Base-by-base conservation (phyloP, 1,140 invertebrate genomes). In the Battus philenor region DNA sequence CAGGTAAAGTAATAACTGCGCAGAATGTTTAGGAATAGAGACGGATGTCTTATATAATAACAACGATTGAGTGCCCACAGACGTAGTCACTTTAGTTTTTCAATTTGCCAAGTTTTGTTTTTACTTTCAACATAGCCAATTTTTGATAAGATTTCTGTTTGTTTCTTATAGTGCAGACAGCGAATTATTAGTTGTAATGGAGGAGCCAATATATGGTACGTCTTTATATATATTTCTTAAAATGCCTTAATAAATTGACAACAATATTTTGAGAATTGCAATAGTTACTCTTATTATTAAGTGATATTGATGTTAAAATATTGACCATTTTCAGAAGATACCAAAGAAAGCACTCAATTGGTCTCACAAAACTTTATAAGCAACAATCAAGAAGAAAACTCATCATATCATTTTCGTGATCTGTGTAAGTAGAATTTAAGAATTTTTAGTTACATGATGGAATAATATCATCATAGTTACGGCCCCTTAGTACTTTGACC, bases 111-210 rank as follows among this genome's bases (percentile, higher is more conserved):
- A 68, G 44, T 43, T 48, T 47, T 41, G 6, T 54, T 45, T 52
- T n/a, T n/a, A n/a, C n/a, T n/a, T n/a, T n/a, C n/a, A n/a, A n/a
- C n/a, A n/a, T n/a, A n/a, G n/a, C n/a, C n/a, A n/a, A n/a, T n/a
- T n/a, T n/a, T n/a, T n/a, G n/a, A n/a, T n/a, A n/a, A n/a, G n/a
- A n/a, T n/a, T 48, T 5, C 50, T 33, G 34, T 61, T 54, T 32
- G 50, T 63, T 61, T 47, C 68, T 85, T 83, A 33, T 77, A 87
- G 85, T 73, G 82, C 68, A 30, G 85, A 87, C 55, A 74, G 69
- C 51, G 83, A 87, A 62, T 75, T 80, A 44, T 50, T 86, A 50
- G 78, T 76, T 29, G 79, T 87, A 69, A 78, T 83, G 50, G 80
- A 83, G 52, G 81, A 86, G 16, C 67, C 65, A 44, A 68, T 77